These are phyloP conservation scores for Petrocephalus sullivani DNA, from an alignment of 2,797 vertebrate species.

Conservation along the genomic window DNA sequence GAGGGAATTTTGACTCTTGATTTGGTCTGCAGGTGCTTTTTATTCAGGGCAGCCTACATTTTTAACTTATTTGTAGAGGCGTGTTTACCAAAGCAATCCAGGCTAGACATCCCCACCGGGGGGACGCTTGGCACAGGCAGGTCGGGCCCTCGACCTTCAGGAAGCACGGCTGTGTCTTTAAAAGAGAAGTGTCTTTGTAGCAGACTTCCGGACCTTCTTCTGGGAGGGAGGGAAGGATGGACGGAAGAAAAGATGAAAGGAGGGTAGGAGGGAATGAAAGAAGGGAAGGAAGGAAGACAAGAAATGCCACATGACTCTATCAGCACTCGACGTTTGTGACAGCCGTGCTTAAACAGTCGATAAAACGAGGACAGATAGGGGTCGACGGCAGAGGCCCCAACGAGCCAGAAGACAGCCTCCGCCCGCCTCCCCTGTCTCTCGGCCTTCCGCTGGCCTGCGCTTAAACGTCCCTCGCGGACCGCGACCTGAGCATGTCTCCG, in stretches of 20 bases:
- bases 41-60: constrained; percentile 3
- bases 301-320: constrained; percentile 30
- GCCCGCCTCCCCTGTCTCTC: not conserved
- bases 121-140: not conserved
- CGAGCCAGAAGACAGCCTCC: not conserved
- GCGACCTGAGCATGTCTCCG: not conserved
- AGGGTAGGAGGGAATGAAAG: not conserved
- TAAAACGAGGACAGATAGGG: constrained; percentile 31
- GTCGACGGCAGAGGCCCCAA: not conserved
- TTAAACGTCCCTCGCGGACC: not conserved
- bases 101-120: not conserved
- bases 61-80: not conserved
- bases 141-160: not conserved
- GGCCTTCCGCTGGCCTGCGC: not conserved
- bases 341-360: constrained; percentile 43
- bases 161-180: not conserved
- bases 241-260: not conserved
- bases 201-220: not conserved
- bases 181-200: not conserved
- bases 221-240: not conserved
- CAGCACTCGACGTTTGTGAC: constrained; percentile 45
- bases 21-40: not conserved
- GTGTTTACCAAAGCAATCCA: not conserved
- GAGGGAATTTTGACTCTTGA: not conserved
- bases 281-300: not conserved